Evolutionary conservation across 1,140 invertebrate species (phyloP).

Genomic region (Calosoma granatense): DNA sequence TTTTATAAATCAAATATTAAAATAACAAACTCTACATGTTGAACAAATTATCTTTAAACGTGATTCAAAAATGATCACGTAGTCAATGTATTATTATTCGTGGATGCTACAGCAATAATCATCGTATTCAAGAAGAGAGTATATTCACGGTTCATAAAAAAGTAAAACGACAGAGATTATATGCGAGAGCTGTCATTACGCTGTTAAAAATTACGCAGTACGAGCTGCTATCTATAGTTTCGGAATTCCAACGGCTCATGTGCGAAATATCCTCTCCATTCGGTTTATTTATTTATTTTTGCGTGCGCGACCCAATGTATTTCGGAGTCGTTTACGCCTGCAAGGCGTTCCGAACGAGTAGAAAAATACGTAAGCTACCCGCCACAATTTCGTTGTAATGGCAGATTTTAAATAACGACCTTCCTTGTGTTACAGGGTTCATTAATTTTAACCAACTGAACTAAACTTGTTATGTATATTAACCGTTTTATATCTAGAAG

Average conservation of each 20-base stretch:
- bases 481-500: conserved; percentile 4
- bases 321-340: background rate
- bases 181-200: background rate
- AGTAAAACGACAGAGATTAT: background rate
- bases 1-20: too few species aligned
- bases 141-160: too few species aligned
- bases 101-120: too few species aligned
- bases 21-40: too few species aligned
- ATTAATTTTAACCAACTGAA: conserved; percentile 5
- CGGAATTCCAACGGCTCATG: background rate
- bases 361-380: background rate
- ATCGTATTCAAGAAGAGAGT: too few species aligned
- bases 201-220: background rate
- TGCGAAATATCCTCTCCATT: background rate
- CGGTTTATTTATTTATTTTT: background rate
- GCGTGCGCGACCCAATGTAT: background rate
- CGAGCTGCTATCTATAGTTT: background rate
- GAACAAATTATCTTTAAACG: too few species aligned
- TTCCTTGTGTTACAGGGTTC: background rate
- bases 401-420: background rate
- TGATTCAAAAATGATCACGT: too few species aligned
- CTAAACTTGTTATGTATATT: conserved; percentile 9
- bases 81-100: too few species aligned
- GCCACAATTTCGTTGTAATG: background rate
- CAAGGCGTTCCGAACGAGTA: background rate